Base-by-base conservation (phyloP, 2,797 vertebrate genomes). In the Sylvia borin region DNA sequence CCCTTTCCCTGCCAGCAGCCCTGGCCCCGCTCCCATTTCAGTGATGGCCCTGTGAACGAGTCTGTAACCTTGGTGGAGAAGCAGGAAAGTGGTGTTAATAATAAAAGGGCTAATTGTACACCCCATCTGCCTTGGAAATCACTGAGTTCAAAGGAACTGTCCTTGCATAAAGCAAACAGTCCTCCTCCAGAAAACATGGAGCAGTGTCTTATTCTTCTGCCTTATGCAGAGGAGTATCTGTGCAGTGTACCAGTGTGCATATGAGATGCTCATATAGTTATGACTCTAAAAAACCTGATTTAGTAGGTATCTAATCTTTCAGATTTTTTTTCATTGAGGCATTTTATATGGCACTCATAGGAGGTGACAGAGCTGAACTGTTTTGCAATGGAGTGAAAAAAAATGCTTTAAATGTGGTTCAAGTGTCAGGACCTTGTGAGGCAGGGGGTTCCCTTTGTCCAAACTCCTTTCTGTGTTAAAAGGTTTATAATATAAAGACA, bases 11-110 rank as follows among this genome's bases (percentile, higher is more conserved):
- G 94, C 95, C 91, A 96, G 93, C 92, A 94, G 67, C 57, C 67
- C 91, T 96, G 95, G 95, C 92, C 88, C 21, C 0, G 3, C 60
- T 96, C 93, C 94, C 92, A 80, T 76, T 97, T 85, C 72, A 40
- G 74, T 51, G 80, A 64, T 1, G 48, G 68, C 72, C 60, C 64
- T 70, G 77, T 60, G 80, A 92, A 78, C 0, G 7, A 32, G 60
- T 32, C 79, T 51, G 90, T 72, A 90, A 81, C 85, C 93, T 88
- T 79, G 47, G 58, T 90, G 55, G 80, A 88, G 67, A 73, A 86
- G 88, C 77, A 85, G 92, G 43, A 54, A 92, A 84, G 71, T 34
- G 60, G 50, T 81, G 83, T 11, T 89, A 68, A 50, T 91, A 93
- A 76, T 70, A 73, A 64, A 74, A 58, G 47, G 34, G 40, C 43